Evolutionary conservation across 1,140 invertebrate species (phyloP).

Genomic region (Diorhabda sublineata): DNA sequence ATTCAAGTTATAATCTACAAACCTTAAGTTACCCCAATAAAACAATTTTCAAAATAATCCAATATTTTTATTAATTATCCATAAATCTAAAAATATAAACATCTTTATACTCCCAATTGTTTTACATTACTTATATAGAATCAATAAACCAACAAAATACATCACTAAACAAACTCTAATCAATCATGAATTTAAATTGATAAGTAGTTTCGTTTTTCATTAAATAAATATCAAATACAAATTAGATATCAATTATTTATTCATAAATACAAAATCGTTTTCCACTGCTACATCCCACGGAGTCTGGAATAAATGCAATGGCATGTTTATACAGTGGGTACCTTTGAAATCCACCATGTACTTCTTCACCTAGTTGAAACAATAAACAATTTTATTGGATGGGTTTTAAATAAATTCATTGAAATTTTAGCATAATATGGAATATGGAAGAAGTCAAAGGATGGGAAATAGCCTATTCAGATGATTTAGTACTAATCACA

Average conservation of each 20-base stretch:
- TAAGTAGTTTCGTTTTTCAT: background rate
- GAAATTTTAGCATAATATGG: too few species aligned
- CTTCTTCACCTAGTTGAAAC: constrained; percentile 47
- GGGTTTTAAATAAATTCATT: too few species aligned
- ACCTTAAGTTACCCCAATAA: too few species aligned
- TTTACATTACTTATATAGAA: too few species aligned
- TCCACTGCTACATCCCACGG: constrained; percentile 50
- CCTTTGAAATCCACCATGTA: constrained; percentile 84
- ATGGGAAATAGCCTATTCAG: too few species aligned
- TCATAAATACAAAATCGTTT: constrained; percentile 40
- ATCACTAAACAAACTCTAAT: background rate
- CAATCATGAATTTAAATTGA: background rate
- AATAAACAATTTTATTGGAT: background rate
- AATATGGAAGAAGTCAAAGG: too few species aligned
- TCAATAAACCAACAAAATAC: background rate
- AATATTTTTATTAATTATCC: too few species aligned
- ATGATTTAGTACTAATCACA: too few species aligned
- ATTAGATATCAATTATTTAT: constrained; percentile 9
- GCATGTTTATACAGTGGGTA: constrained; percentile 80
- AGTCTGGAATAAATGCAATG: constrained; percentile 61
- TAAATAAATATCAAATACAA: background rate
- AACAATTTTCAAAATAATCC: too few species aligned
- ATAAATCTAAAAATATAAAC: too few species aligned
- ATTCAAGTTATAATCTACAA: too few species aligned
- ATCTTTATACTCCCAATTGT: too few species aligned